Conservation (phyloP, 2,888 invertebrate genomes). For the Julus scanicus region DNA sequence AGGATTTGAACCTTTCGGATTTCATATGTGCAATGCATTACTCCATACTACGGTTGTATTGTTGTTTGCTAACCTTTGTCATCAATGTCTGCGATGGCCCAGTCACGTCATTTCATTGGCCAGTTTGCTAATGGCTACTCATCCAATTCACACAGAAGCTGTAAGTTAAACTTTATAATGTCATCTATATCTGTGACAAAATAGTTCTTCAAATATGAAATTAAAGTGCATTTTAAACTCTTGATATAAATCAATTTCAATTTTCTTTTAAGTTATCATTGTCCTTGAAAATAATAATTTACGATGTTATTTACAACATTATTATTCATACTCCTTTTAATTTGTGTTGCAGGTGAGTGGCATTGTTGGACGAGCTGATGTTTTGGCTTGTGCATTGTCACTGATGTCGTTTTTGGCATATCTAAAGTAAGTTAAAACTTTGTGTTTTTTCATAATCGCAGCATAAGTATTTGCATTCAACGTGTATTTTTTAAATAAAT, state of each 20-base stretch:
- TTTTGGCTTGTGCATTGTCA: conserved; percentile 56
- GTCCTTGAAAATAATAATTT: no score
- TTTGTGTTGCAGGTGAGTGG: conserved; percentile 54
- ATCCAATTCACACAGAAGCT: conserved; percentile 90
- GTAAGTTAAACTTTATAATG: conserved; percentile 71
- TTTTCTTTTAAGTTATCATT: not conserved
- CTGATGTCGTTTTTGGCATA: conserved; percentile 55
- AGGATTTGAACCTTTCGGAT: conserved; percentile 79
- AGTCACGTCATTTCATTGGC: conserved; percentile 76
- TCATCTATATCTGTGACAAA: not conserved
- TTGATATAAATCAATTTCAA: not conserved
- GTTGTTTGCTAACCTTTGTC: conserved; percentile 64
- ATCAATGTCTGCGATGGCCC: conserved; percentile 70
- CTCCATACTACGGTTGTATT: conserved; percentile 79
- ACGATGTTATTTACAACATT: not conserved
- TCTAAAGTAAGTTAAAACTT: conserved; percentile 38
- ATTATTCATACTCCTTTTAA: not conserved
- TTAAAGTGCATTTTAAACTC: not conserved
- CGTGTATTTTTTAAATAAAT: no score
- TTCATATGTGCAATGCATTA: conserved; percentile 81
- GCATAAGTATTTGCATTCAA: no score
- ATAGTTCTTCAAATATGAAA: not conserved
- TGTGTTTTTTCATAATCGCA: no score
- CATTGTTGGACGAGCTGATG: conserved; percentile 57
- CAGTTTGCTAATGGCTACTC: conserved; percentile 78